phyloP scores from a whole-genome alignment of 1,140 invertebrate genomes.

The Drosophila ogumai region DNA sequence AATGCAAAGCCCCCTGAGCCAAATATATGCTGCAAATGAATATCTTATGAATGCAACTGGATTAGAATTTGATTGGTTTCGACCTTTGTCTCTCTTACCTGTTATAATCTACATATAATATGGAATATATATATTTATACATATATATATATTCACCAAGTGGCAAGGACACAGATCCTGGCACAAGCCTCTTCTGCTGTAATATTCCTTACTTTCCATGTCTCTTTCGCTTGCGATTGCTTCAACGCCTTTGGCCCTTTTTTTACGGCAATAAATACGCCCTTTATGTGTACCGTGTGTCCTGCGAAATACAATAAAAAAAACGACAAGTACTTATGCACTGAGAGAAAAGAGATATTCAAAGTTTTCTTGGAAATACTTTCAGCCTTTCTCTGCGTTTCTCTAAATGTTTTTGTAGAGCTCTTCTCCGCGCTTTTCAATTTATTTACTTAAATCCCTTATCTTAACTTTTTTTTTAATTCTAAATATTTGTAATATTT shows the following conservation, averaged over 20 bases:
- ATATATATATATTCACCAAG: background rate
- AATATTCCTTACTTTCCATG: conserved; percentile 19
- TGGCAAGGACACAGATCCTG: conserved; percentile 15
- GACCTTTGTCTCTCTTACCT: background rate
- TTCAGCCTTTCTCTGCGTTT: background rate
- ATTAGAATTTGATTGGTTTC: conserved; percentile 44
- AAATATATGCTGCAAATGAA: conserved; percentile 34
- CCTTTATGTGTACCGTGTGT: conserved; percentile 61
- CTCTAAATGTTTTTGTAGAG: background rate
- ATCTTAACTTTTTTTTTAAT: background rate
- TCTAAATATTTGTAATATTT: background rate
- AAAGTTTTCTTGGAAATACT: background rate
- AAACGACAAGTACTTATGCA: conserved; percentile 1
- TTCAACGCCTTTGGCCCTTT: conserved; percentile 29
- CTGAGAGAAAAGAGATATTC: background rate
- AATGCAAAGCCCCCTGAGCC: conserved; percentile 12
- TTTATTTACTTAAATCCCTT: background rate
- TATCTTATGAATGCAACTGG: conserved; percentile 32
- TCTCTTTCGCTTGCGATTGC: conserved; percentile 19
- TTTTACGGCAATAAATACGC: conserved; percentile 63
- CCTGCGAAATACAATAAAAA: conserved; percentile 42
- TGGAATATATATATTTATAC: background rate
- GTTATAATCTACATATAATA: background rate
- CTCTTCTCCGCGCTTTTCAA: background rate
- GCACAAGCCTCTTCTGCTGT: conserved; percentile 31